Evolutionary conservation across 1,140 invertebrate species (phyloP), one percentile per base, ranked within the genome.

Genomic region (Drosophila orosa): DNA sequence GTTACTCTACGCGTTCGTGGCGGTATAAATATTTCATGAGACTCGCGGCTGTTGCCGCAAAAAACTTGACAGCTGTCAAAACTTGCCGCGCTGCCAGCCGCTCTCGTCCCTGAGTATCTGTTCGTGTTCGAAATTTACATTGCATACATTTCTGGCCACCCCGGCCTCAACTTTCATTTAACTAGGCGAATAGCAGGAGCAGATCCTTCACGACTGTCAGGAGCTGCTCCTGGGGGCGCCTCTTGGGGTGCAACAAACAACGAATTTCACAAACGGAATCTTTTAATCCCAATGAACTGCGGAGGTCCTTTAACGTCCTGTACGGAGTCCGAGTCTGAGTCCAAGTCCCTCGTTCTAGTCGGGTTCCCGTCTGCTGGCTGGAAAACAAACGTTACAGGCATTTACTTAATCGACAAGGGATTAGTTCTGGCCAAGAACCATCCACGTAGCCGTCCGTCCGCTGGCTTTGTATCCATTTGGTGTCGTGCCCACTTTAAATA

Each of bases 391-490:
- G 80, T 87, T 81, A 80, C 85, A 84, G 78, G 87, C 87, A 87
- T 90, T 90, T 90, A 87, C 87, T 90, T 90, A 90, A 90, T 90
- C 87, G 87, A 90, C 87, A 90, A 76, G 87, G 87, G 87, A 90
- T 90, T 90, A 89, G 80, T 44, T 71, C 68, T 79, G 76, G 82
- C 48, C 76, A 76, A 60, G 72, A 57, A 65, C 57, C 72, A 59
- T 55, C 48, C 66, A 69, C 71, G 71, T 74, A 50, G 69, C 57
- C 48, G 27, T n/a, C 48, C 48, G 52, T 15, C 60, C 59, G 50
- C 57, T 71, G 78, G 69, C 75, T 59, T 71, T 80, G 58, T 71
- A 59, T 84, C 79, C 77, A 80, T 82, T 86, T 69, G 59, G 72
- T 65, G 52, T 54, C 24, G 58, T 74, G 62, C 50, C 62, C 87